Percentiles rank a stretch among this genome's conserved stretches.
These are phyloP conservation scores for Drosophila pullipes DNA, from an alignment of 2,888 invertebrate genomes.

Conservation along the genomic window DNA sequence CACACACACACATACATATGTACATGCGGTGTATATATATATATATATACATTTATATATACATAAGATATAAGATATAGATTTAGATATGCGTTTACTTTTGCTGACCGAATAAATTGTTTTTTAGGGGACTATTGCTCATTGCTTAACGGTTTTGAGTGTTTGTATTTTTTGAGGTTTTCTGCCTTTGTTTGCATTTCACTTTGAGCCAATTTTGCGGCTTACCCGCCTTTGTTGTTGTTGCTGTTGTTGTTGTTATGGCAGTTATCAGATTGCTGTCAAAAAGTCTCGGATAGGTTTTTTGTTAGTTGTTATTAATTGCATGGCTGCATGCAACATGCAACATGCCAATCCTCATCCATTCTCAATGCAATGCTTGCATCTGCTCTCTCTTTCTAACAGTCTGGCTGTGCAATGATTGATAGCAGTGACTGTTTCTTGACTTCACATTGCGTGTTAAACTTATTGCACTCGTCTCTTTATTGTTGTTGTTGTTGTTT, in stretches of 20 bases:
- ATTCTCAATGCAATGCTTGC: conserved; percentile 8
- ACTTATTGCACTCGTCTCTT: conserved; percentile 25
- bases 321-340: conserved; percentile 63
- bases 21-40: neutral
- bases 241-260: conserved; percentile 23
- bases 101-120: conserved; percentile 53
- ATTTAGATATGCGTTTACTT: conserved; percentile 29
- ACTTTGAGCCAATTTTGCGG: conserved; percentile 61
- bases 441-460: conserved; percentile 45
- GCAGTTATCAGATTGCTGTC: conserved; percentile 59
- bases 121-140: conserved; percentile 34
- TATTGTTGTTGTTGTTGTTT: conserved; percentile 18
- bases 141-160: conserved; percentile 56
- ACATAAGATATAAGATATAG: conserved; percentile 8
- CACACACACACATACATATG: neutral
- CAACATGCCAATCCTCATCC: conserved; percentile 44
- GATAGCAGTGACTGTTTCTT: conserved; percentile 47
- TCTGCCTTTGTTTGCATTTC: conserved; percentile 57
- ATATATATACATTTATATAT: neutral
- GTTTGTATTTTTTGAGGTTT: neutral
- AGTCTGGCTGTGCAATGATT: conserved; percentile 46
- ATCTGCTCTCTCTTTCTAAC: conserved; percentile 7
- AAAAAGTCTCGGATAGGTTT: conserved; percentile 46
- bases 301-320: conserved; percentile 51
- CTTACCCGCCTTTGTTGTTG: conserved; percentile 5